These are phyloP conservation scores for Galerucella pusilla DNA, from an alignment of 2,888 invertebrate species.

Conservation along the genomic window DNA sequence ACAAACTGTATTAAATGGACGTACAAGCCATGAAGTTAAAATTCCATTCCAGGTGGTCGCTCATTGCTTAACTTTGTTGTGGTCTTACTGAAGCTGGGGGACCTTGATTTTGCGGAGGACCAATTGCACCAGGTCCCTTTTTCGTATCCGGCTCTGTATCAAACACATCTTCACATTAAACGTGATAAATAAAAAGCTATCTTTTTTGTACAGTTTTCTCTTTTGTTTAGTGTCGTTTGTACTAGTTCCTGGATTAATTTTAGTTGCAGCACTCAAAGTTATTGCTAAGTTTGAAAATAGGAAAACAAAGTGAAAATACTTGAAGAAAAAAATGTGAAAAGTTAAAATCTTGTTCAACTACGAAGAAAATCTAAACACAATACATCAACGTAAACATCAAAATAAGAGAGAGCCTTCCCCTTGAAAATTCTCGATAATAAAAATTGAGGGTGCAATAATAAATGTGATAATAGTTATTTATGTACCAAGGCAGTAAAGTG, in stretches of 20 bases:
- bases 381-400: too few relatives aligned
- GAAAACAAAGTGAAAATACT: constrained; percentile 4
- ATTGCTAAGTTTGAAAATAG: constrained; percentile 4
- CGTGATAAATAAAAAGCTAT: too few relatives aligned
- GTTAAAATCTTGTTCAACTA: too few relatives aligned
- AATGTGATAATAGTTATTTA: too few relatives aligned
- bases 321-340: background rate
- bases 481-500: too few relatives aligned
- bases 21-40: too few relatives aligned
- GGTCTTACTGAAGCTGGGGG: constrained; percentile 55
- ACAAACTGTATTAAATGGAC: too few relatives aligned
- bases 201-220: constrained; percentile 70
- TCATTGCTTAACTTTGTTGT: constrained; percentile 54
- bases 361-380: too few relatives aligned
- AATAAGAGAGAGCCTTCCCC: too few relatives aligned
- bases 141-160: constrained; percentile 76
- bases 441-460: too few relatives aligned
- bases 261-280: constrained; percentile 74
- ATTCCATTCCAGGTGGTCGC: constrained; percentile 53
- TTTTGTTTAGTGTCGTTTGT: constrained; percentile 74
- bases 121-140: constrained; percentile 72
- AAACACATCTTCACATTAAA: constrained; percentile 34
- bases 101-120: constrained; percentile 6
- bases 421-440: too few relatives aligned
- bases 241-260: constrained; percentile 76